phyloP scores from a whole-genome alignment of 2,797 vertebrate species.

The Enteromius treurensis region DNA sequence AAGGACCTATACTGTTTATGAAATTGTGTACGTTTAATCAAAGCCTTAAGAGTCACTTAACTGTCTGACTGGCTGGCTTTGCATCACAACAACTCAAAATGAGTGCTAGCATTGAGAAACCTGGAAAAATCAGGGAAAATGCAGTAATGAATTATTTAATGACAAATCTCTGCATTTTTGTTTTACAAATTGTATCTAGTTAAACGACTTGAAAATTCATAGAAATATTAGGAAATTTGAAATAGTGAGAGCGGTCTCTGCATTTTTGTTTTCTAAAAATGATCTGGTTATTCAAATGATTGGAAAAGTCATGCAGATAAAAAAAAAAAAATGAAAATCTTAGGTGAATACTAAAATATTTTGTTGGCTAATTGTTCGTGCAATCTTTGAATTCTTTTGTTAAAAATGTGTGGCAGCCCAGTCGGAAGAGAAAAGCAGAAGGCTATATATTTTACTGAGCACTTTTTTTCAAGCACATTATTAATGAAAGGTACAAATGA shows the following conservation, averaged over 20 bases:
- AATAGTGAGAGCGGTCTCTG: not conserved
- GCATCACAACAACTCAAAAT: not conserved
- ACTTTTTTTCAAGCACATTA: not conserved
- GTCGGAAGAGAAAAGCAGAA: not conserved
- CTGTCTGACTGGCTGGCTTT: constrained; percentile 1
- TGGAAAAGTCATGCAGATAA: not conserved
- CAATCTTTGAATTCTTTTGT: not conserved
- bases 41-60: constrained; percentile 16
- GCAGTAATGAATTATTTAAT: not conserved
- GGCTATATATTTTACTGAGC: not conserved
- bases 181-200: not conserved
- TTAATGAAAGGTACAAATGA: not conserved
- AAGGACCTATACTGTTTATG: constrained; percentile 25
- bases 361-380: not conserved
- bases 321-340: not conserved
- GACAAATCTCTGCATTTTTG: not conserved
- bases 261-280: not conserved
- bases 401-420: not conserved
- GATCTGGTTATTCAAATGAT: not conserved
- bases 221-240: not conserved
- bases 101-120: not conserved
- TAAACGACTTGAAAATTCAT: not conserved
- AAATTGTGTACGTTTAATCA: constrained; percentile 10
- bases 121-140: not conserved
- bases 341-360: not conserved